Conservation (phyloP, 2,113 vertebrate genomes). For the Sinocyclocheilus grahami region DNA sequence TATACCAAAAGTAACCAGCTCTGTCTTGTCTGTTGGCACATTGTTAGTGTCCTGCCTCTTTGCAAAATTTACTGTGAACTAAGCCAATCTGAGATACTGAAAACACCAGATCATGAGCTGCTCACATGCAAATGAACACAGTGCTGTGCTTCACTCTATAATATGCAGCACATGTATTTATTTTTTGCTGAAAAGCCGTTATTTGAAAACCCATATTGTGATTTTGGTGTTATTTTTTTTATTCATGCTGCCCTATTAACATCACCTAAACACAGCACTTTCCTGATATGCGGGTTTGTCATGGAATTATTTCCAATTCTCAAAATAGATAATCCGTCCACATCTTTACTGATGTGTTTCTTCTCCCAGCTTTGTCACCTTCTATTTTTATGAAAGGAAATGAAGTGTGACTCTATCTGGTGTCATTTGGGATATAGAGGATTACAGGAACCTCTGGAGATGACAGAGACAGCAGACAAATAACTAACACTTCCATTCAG, state of each 20-base stretch:
- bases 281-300: not conserved
- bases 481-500: slow-evolving; percentile 6
- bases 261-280: not conserved
- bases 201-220: not conserved
- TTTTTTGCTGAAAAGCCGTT: not conserved
- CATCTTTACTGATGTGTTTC: not conserved
- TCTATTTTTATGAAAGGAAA: not conserved
- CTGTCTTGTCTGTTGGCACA: too few species aligned
- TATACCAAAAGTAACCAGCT: too few species aligned
- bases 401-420: not conserved
- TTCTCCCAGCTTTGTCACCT: not conserved
- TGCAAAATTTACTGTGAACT: not conserved
- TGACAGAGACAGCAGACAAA: not conserved
- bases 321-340: not conserved
- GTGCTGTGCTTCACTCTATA: not conserved
- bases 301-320: not conserved
- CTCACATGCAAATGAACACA: too few species aligned
- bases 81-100: not conserved
- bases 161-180: not conserved
- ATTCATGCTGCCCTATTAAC: not conserved
- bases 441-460: not conserved
- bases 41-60: too few species aligned
- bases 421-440: not conserved
- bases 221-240: not conserved
- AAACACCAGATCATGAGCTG: not conserved